A percentile compares a stretch with the other conserved stretches of the same genome.
These are phyloP conservation scores for Exephanes ischioxanthus DNA, from an alignment of 2,888 invertebrate species.

Conservation along the genomic window DNA sequence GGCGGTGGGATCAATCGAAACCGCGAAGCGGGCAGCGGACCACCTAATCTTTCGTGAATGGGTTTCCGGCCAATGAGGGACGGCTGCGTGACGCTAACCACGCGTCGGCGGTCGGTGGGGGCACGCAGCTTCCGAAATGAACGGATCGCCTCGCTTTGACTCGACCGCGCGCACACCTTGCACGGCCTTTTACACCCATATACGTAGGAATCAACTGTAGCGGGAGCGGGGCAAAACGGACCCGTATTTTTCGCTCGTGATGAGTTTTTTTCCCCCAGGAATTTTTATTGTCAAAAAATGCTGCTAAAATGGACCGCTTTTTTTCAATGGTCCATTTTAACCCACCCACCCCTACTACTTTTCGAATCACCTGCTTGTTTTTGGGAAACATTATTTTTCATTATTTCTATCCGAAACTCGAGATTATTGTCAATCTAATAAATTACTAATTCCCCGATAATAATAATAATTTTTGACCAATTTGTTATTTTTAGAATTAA, in stretches of 20 bases:
- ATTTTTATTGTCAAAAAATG: background rate
- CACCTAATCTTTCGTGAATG: constrained; percentile 60
- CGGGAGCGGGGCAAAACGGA: background rate
- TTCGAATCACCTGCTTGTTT: too few species aligned
- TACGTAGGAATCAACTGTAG: background rate
- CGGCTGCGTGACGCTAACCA: constrained; percentile 31
- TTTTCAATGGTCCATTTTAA: too few species aligned
- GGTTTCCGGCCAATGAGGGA: constrained; percentile 33
- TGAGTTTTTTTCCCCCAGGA: background rate
- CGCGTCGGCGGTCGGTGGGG: constrained; percentile 18
- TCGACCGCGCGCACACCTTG: constrained; percentile 17
- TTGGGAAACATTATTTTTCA: too few species aligned
- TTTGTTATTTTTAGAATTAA: too few species aligned
- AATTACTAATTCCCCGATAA: too few species aligned
- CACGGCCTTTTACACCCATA: constrained; percentile 3
- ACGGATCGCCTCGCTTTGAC: constrained; percentile 39
- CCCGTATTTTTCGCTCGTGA: background rate
- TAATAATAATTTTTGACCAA: too few species aligned
- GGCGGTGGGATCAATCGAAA: constrained; percentile 51
- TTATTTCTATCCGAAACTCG: too few species aligned
- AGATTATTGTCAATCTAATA: too few species aligned
- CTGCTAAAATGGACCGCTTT: too few species aligned
- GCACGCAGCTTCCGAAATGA: constrained; percentile 48
- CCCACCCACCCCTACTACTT: too few species aligned
- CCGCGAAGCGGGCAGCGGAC: constrained; percentile 29